Conservation (phyloP, 2,888 invertebrate species). For the Agrochola circellaris region DNA sequence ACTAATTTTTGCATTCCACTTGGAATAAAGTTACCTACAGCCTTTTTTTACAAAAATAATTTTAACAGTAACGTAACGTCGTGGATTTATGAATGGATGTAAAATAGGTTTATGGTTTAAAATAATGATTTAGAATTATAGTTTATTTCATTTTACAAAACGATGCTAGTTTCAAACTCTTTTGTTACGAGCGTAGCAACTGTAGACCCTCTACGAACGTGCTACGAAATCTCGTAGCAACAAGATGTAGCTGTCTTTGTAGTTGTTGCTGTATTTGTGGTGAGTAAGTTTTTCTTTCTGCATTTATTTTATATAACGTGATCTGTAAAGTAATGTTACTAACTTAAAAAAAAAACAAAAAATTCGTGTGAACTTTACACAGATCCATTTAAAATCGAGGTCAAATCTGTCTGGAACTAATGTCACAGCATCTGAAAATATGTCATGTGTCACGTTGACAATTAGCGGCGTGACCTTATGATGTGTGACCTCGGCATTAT, state of each 20-base stretch:
- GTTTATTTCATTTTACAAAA: neutral
- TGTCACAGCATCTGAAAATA: constrained; percentile 50
- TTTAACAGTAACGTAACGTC: neutral
- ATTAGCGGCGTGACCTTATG: constrained; percentile 48
- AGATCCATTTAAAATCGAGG: constrained; percentile 44
- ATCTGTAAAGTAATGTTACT: neutral
- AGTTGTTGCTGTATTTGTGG: too few species aligned
- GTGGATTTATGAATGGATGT: neutral
- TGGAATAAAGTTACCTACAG: neutral
- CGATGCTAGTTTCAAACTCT: neutral
- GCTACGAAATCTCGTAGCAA: constrained; percentile 45
- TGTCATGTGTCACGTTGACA: constrained; percentile 48
- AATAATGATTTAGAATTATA: neutral
- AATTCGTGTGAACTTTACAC: constrained; percentile 6
- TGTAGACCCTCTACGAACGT: constrained; percentile 56
- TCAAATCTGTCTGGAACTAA: constrained; percentile 51
- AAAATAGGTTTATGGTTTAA: neutral
- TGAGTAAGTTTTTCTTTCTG: neutral
- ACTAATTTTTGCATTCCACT: neutral
- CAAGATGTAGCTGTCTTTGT: constrained; percentile 5
- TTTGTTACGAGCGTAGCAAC: constrained; percentile 1
- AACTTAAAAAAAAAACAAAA: constrained; percentile 1
- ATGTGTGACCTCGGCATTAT: constrained; percentile 44
- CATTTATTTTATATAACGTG: neutral
- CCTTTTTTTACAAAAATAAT: neutral